Conservation (phyloP, 2,888 invertebrate genomes). For the Amorpha juglandis region DNA sequence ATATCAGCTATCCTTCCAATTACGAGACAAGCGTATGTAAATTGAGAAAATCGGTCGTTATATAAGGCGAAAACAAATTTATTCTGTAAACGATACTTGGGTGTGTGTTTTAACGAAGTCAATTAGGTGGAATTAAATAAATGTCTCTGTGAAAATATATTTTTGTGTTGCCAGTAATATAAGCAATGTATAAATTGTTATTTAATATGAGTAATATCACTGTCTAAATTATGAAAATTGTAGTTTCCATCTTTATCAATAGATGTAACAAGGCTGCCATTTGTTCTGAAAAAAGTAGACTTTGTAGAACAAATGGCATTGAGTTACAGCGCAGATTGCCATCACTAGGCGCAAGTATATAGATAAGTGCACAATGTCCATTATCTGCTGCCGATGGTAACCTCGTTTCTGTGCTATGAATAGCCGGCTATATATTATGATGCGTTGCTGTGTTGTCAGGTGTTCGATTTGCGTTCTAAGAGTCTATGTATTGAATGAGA, state of each 20-base stretch:
- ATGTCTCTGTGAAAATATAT: background rate
- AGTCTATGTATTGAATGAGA: background rate
- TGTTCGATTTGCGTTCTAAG: background rate
- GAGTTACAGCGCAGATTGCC: slow-evolving; percentile 17
- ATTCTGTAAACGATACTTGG: slow-evolving; percentile 8
- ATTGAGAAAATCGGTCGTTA: slow-evolving; percentile 11
- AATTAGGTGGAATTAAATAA: background rate
- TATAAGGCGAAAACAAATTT: slow-evolving; percentile 15
- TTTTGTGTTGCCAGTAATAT: background rate
- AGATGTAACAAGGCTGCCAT: background rate
- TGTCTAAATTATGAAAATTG: background rate
- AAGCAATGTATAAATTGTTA: too few species aligned
- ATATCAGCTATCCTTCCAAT: slow-evolving; percentile 12
- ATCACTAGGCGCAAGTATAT: slow-evolving; percentile 10
- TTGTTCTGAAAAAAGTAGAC: too few species aligned
- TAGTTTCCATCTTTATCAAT: background rate
- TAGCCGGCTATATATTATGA: slow-evolving; percentile 15
- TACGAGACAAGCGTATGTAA: slow-evolving; percentile 4
- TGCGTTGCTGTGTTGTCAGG: slow-evolving; percentile 4
- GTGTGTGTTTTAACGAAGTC: slow-evolving; percentile 3
- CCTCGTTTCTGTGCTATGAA: slow-evolving; percentile 25
- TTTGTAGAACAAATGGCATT: slow-evolving; percentile 16
- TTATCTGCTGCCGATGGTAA: slow-evolving; percentile 24
- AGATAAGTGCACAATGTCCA: slow-evolving; percentile 24
- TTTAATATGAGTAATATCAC: background rate